Evolutionary conservation across 2,113 vertebrate genomes (phyloP).

Genomic region (Triplophysa tibetana): DNA sequence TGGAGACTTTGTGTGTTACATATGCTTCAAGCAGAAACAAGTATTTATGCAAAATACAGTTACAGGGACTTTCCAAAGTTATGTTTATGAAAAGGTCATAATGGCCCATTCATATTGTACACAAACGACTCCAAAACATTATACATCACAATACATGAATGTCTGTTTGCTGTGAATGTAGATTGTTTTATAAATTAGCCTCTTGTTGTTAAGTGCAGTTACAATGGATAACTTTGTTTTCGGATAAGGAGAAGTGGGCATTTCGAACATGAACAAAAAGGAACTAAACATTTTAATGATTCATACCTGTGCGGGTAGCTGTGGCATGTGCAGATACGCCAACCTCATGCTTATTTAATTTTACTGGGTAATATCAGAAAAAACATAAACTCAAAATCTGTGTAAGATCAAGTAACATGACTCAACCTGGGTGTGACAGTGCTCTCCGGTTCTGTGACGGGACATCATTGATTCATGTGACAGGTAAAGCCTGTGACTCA

Average conservation of each 20-base stretch:
- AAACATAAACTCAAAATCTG: not conserved
- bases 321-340: not conserved
- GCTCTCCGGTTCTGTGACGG: conserved; percentile 16
- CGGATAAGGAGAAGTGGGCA: not conserved
- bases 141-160: not conserved
- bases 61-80: conserved; percentile 46
- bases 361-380: not conserved
- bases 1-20: conserved; percentile 42
- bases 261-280: not conserved
- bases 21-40: conserved; percentile 19
- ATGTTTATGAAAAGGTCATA: conserved; percentile 8
- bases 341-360: not conserved
- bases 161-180: not conserved
- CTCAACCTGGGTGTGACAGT: conserved; percentile 19
- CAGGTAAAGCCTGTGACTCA: not conserved
- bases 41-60: conserved; percentile 49
- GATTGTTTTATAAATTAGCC: not conserved
- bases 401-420: not conserved
- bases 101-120: not conserved
- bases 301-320: conserved; percentile 1
- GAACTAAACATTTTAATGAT: not conserved
- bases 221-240: not conserved
- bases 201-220: not conserved
- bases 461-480: conserved; percentile 27
- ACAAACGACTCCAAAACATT: conserved; percentile 11